Percentiles rank a stretch among this genome's conserved stretches.
These are phyloP conservation scores for Spheniscus mendiculus DNA, from an alignment of 2,113 vertebrate genomes.

Conservation along the genomic window DNA sequence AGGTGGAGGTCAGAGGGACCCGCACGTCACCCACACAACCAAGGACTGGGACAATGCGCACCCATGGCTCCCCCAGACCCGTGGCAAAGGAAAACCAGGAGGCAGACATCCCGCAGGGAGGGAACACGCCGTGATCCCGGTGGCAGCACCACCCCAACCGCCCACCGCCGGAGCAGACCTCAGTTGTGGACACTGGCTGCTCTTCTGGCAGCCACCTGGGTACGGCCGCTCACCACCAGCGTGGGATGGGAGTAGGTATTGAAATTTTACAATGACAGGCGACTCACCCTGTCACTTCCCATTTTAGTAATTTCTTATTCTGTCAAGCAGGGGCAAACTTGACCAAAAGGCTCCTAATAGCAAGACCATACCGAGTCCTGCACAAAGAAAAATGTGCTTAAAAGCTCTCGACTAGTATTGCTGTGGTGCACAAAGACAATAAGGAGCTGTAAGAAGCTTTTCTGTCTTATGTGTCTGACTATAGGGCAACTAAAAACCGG, in stretches of 20 bases:
- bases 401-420: neutral
- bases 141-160: neutral
- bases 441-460: neutral
- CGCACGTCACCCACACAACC: rapidly evolving
- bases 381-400: neutral
- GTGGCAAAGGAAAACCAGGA: rapidly evolving
- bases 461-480: neutral
- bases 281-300: neutral
- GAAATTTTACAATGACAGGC: neutral
- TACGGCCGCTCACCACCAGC: neutral
- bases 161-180: neutral
- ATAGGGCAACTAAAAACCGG: neutral
- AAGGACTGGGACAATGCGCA: rapidly evolving
- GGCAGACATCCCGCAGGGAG: neutral
- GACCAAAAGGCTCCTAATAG: neutral
- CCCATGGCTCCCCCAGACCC: rapidly evolving
- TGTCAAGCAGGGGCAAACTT: neutral
- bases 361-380: neutral
- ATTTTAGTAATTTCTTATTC: neutral
- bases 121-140: rapidly evolving
- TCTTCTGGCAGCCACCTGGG: neutral
- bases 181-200: rapidly evolving
- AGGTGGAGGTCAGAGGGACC: neutral
- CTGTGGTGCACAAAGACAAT: neutral
- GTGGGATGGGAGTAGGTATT: rapidly evolving